Conservation (phyloP, 2,797 vertebrate species). For the Pempheris klunzingeri region DNA sequence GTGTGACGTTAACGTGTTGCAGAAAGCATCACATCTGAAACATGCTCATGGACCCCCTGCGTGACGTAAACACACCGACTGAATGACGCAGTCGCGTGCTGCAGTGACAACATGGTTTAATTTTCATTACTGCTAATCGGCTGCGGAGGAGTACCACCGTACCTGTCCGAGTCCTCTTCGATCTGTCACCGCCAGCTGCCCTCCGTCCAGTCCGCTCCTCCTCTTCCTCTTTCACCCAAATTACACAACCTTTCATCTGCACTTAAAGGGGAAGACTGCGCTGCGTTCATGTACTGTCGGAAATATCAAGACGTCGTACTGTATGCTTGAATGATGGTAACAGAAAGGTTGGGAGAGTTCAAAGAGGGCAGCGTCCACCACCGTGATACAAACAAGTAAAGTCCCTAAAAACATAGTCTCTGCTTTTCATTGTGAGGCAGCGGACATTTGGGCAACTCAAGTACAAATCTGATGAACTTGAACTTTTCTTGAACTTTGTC, state of each 20-base stretch:
- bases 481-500: no score
- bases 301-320: no score
- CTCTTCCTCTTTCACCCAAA: conserved; percentile 52
- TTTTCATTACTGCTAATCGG: background rate
- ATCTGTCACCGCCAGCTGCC: conserved; percentile 14
- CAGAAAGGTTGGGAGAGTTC: no score
- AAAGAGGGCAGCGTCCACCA: no score
- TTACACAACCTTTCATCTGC: conserved; percentile 58
- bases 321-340: no score
- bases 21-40: background rate
- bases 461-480: no score
- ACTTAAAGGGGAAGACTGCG: conserved; percentile 51
- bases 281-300: conserved; percentile 43
- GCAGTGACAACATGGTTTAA: no score
- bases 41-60: background rate
- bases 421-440: no score
- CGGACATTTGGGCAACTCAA: no score
- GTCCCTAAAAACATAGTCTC: no score
- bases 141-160: background rate
- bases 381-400: no score
- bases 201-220: conserved; percentile 17
- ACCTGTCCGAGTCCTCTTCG: conserved; percentile 43
- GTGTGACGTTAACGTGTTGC: background rate
- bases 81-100: no score
- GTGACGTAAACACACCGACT: background rate